phyloP scores from a whole-genome alignment of 23 tunicate species.

The Trididemnum miniatum region DNA sequence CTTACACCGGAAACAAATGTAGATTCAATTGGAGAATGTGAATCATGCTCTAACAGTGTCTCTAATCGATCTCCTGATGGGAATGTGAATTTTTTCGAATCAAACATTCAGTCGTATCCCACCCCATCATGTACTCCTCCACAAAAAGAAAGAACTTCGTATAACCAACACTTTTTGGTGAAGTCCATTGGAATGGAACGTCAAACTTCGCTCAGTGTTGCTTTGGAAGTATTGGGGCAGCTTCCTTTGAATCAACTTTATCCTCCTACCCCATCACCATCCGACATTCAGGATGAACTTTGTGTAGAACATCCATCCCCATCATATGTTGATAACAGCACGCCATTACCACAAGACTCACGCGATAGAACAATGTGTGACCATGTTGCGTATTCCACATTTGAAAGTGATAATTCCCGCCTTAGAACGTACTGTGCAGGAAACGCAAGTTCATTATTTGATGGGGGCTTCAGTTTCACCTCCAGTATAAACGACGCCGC shows the following conservation, averaged over 20 bases:
- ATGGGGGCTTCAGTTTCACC: neutral
- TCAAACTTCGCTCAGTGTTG: constrained; percentile 51
- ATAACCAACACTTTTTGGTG: neutral
- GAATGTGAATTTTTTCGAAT: too few relatives aligned
- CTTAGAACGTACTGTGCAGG: constrained; percentile 17
- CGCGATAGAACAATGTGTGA: neutral
- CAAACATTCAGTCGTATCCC: too few relatives aligned
- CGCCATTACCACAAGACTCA: neutral
- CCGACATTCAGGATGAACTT: constrained; percentile 5
- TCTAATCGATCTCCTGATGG: too few relatives aligned
- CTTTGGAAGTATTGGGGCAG: constrained; percentile 45
- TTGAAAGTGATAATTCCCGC: neutral
- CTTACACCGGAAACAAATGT: too few relatives aligned
- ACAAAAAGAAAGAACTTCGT: neutral
- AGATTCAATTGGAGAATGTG: too few relatives aligned
- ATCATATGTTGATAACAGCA: neutral
- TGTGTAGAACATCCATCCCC: constrained; percentile 4
- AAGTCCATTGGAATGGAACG: neutral
- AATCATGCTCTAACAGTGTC: too few relatives aligned
- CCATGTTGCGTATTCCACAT: neutral
- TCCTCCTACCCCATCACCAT: constrained; percentile 28
- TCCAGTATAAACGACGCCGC: too few relatives aligned
- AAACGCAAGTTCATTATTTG: neutral
- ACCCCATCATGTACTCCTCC: neutral
- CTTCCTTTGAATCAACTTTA: neutral